A percentile compares a stretch with the other conserved stretches of the same genome.
Evolutionary conservation across 2,113 vertebrate species (phyloP).

Genomic region (Bubo bubo): DNA sequence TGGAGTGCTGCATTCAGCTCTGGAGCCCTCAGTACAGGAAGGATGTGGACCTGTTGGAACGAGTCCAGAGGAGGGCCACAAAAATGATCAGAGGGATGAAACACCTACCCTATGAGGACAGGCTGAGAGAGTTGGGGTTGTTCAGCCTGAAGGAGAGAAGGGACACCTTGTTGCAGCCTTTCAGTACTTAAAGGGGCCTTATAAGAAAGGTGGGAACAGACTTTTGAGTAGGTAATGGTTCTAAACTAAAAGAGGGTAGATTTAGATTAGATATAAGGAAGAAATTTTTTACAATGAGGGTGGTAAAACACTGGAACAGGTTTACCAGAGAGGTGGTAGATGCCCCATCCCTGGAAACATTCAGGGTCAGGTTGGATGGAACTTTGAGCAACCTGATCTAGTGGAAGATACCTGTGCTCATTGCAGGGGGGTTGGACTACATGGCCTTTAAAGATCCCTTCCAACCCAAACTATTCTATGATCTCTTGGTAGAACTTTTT

Average conservation of each 20-base stretch:
- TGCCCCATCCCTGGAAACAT: not conserved
- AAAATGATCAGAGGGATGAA: not conserved
- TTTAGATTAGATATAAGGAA: not conserved
- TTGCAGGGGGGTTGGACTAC: not conserved
- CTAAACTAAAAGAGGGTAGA: not conserved
- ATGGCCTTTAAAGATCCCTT: not conserved
- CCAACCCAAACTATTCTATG: not conserved
- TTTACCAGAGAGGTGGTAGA: not conserved
- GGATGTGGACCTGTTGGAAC: no score
- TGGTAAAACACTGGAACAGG: not conserved
- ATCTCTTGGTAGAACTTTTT: not conserved
- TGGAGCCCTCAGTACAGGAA: no score
- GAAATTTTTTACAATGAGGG: not conserved
- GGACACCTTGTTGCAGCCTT: not conserved
- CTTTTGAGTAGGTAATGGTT: not conserved
- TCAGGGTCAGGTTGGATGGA: not conserved
- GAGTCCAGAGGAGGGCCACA: no score
- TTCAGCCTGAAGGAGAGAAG: not conserved
- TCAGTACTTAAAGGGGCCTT: no score
- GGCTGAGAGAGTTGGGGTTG: not conserved
- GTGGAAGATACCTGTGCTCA: not conserved
- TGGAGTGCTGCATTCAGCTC: not conserved
- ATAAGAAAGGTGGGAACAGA: no score
- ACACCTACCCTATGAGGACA: not conserved
- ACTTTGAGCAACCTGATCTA: not conserved